Percentiles rank a stretch among this genome's conserved stretches.
phyloP scores from a whole-genome alignment of 2,888 invertebrate genomes.

The Drosophila pegasa region DNA sequence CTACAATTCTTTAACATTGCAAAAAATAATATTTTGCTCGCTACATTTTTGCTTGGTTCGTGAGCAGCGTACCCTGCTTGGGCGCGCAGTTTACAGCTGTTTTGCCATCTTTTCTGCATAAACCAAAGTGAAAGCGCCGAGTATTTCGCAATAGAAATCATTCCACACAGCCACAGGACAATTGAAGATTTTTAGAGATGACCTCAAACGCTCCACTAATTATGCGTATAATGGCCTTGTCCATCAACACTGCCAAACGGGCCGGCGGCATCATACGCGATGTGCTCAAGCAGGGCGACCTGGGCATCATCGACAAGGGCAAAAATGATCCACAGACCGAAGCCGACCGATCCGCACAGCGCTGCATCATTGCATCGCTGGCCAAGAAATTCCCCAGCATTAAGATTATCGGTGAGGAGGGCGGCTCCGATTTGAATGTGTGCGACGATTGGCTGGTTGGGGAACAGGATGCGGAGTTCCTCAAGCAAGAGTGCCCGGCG shows the following conservation, averaged over 20 bases:
- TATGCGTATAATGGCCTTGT: conserved; percentile 83
- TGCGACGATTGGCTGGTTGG: conserved; percentile 90
- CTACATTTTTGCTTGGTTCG: neutral
- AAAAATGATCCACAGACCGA: conserved; percentile 98
- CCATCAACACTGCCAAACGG: conserved; percentile 88
- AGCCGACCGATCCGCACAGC: conserved; percentile 97
- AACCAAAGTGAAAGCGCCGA: conserved; percentile 19
- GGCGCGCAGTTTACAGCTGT: conserved; percentile 35
- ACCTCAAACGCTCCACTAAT: conserved; percentile 67
- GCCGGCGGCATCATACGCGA: conserved; percentile 96
- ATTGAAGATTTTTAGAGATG: conserved; percentile 32
- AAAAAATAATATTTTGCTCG: neutral
- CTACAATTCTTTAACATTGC: too few species aligned
- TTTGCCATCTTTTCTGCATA: conserved; percentile 4
- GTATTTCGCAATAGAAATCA: conserved; percentile 17
- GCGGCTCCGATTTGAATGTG: conserved; percentile 87
- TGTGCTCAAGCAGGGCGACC: conserved; percentile 94
- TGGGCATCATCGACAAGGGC: conserved; percentile 97
- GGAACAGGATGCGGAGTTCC: conserved; percentile 89
- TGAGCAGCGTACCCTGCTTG: conserved; percentile 29
- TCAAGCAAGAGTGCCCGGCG: conserved; percentile 88
- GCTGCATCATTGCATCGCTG: conserved; percentile 95
- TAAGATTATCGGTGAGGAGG: conserved; percentile 97
- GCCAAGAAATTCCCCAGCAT: conserved; percentile 92
- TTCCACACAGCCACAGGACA: conserved; percentile 32